Percentiles rank a stretch among this genome's conserved stretches.
Evolutionary conservation across 2,888 invertebrate species (phyloP).

Genomic region (Atethmia centrago): DNA sequence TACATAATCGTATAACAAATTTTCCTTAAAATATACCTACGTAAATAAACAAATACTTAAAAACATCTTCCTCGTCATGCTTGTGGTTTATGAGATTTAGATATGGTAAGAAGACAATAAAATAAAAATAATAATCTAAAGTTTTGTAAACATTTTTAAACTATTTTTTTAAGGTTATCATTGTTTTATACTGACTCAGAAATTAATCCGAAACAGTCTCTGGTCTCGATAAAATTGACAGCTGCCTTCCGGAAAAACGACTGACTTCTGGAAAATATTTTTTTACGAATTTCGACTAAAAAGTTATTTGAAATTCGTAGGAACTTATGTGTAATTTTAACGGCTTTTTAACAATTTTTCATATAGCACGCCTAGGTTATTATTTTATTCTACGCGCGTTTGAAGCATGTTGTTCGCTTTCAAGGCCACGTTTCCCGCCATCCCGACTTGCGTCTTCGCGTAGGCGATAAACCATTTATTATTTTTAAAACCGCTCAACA

Average conservation of each 20-base stretch:
- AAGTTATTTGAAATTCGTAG: not conserved
- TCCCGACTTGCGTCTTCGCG: conserved; percentile 33
- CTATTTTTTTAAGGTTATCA: no score
- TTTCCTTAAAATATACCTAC: conserved; percentile 3
- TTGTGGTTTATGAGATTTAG: conserved; percentile 22
- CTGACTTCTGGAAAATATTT: not conserved
- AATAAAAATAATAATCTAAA: not conserved
- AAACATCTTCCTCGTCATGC: conserved; percentile 13
- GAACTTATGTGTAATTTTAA: not conserved
- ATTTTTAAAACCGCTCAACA: conserved; percentile 55
- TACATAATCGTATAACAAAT: not conserved
- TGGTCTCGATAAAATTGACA: not conserved
- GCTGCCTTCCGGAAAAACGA: not conserved
- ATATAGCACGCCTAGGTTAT: not conserved
- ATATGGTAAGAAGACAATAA: conserved; percentile 13
- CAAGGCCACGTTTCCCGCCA: conserved; percentile 41
- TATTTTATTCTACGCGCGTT: not conserved
- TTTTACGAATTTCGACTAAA: not conserved
- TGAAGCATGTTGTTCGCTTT: conserved; percentile 13
- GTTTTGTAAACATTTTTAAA: conserved; percentile 18
- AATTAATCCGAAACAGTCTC: not conserved
- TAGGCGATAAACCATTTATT: conserved; percentile 61
- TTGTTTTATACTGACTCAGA: not conserved
- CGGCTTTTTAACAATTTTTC: not conserved
- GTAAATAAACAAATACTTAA: conserved; percentile 2